Base-by-base conservation (phyloP, 2,797 vertebrate species). In the Peromyscus eremicus region DNA sequence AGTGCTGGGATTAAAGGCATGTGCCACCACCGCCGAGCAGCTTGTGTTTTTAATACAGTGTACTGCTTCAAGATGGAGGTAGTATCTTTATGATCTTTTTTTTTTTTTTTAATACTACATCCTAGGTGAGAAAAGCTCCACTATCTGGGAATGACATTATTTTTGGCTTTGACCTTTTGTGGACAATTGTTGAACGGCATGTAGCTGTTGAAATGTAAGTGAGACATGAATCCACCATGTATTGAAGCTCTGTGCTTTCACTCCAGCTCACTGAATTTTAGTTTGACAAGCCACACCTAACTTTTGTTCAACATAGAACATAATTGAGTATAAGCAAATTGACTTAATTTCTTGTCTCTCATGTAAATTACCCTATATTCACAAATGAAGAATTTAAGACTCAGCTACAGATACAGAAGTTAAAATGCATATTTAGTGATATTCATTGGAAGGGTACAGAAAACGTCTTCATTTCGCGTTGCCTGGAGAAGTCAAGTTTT, bases 91-190 rank as follows among this genome's bases (percentile, higher is more conserved):
- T 60, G 79, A 81, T 83, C 55, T 6, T 46, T 49, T 11, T 49
- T 10, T 82, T 60, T 84, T 34, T 83, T 93, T 92, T 32, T 81
- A 17, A 89, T 94, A 93, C 80, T 92, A 89, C 46, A 95, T 79
- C 37, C 32, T 40, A 89, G 46, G 40, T 87, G 12, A 95, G 89
- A 95, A 96, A 93, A 96, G 83, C 43, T 91, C 84, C 57, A 32
- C 68, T 90, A 92, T 91, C 92, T 95, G 55, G 57, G n/a, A 95
- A 96, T 82, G 97, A 95, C 66, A 92, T 94, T 95, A 95, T 88
- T 95, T 94, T 96, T 95, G 89, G 90, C 95, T 90, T 92, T 93
- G 87, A 90, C 27, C 60, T 91, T 95, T 68, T 8, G 32, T 82
- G 40, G 77, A 92, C 5, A 27, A 52, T 60, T 91, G 66, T 81